Evolutionary conservation across 1,140 invertebrate species (phyloP).

Genomic region (Araneus ventricosus): DNA sequence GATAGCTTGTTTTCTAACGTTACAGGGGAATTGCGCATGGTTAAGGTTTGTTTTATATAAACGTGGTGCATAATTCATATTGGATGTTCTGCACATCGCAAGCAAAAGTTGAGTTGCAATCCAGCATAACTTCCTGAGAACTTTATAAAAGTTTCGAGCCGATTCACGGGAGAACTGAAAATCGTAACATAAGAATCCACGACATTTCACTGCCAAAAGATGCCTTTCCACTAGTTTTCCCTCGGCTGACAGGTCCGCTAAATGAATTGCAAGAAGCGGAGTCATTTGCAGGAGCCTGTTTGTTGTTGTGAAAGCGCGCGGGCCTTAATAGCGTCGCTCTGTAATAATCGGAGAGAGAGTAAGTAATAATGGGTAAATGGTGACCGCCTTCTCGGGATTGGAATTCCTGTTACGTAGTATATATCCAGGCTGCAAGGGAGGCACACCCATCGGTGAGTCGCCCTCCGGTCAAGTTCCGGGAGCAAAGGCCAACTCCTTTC

Average conservation of each 20-base stretch:
- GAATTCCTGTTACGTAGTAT: constrained; percentile 62
- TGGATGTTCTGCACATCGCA: too few species aligned
- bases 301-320: constrained; percentile 11
- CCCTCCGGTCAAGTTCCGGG: constrained; percentile 70
- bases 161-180: too few species aligned
- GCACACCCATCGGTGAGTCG: constrained; percentile 41
- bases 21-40: too few species aligned
- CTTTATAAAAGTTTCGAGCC: too few species aligned
- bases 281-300: constrained; percentile 27
- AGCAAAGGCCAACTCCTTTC: constrained; percentile 73
- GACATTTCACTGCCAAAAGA: too few species aligned
- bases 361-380: constrained; percentile 62
- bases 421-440: neutral
- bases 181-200: too few species aligned
- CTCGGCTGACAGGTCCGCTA: neutral
- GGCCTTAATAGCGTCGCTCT: constrained; percentile 10
- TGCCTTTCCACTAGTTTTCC: too few species aligned
- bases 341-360: constrained; percentile 41
- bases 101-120: too few species aligned
- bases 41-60: too few species aligned
- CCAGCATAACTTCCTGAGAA: too few species aligned
- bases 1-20: too few species aligned
- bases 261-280: neutral
- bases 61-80: too few species aligned
- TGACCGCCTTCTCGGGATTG: constrained; percentile 54